phyloP scores from a whole-genome alignment of 2,888 invertebrate species.

The Heliothis peltigera region DNA sequence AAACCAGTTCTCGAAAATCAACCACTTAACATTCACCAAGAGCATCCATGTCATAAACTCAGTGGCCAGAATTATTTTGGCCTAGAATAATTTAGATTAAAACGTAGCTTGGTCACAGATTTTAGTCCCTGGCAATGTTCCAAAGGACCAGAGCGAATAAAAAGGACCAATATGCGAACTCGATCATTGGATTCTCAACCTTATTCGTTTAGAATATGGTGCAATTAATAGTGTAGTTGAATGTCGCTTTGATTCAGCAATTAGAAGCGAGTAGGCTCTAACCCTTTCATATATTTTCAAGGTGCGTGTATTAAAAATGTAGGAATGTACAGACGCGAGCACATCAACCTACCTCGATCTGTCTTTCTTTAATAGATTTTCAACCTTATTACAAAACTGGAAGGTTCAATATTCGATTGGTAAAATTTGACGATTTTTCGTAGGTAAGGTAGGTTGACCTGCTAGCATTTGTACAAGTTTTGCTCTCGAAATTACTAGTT shows the following conservation, averaged over 20 bases:
- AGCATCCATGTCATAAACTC: conserved; percentile 60
- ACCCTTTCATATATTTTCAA: conserved; percentile 59
- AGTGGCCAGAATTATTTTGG: conserved; percentile 56
- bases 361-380: too few relatives aligned
- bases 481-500: conserved; percentile 41
- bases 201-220: background rate
- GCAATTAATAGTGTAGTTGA: background rate
- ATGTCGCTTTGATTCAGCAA: conserved; percentile 27
- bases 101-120: conserved; percentile 62
- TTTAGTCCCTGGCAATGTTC: conserved; percentile 60
- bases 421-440: too few relatives aligned
- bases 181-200: background rate
- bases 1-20: conserved; percentile 13
- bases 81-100: conserved; percentile 64
- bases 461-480: too few relatives aligned
- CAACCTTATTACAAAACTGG: too few relatives aligned
- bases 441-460: too few relatives aligned
- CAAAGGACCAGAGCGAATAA: conserved; percentile 32
- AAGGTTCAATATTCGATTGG: too few relatives aligned
- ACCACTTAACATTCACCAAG: conserved; percentile 55
- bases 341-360: too few relatives aligned
- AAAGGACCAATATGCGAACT: conserved; percentile 12
- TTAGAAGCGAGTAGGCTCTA: conserved; percentile 34
- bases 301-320: conserved; percentile 59
- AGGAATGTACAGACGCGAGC: too few relatives aligned